A percentile compares a stretch with the other conserved stretches of the same genome.
phyloP scores from a whole-genome alignment of 2,888 invertebrate species.

The Apoderus coryli region DNA sequence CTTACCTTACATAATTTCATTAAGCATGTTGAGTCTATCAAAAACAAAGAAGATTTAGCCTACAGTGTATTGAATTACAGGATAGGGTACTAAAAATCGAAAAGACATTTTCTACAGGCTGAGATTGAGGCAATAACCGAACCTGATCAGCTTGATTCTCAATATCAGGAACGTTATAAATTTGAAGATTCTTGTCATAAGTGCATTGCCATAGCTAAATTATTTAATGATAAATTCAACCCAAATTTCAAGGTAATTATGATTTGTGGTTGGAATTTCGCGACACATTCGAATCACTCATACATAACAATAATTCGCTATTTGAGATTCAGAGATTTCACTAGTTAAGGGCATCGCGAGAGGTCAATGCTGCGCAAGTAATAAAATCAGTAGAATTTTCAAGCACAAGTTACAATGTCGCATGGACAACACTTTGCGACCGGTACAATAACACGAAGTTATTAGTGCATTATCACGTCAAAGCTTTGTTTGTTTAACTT shows the following conservation, averaged over 20 bases:
- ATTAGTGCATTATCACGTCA: slow-evolving; percentile 9
- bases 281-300: slow-evolving; percentile 9
- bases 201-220: slow-evolving; percentile 2
- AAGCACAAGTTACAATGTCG: slow-evolving; percentile 8
- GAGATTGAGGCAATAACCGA: no score
- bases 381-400: slow-evolving; percentile 7
- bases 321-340: slow-evolving; percentile 11
- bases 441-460: slow-evolving; percentile 11
- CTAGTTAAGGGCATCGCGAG: slow-evolving; percentile 10
- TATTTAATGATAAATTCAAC: slow-evolving; percentile 4
- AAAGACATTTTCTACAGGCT: no score
- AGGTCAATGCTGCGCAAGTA: slow-evolving; percentile 9
- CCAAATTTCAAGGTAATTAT: slow-evolving; percentile 6
- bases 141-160: no score
- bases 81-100: no score
- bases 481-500: slow-evolving; percentile 8
- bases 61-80: no score
- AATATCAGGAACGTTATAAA: no score
- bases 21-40: no score
- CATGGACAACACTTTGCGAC: slow-evolving; percentile 9
- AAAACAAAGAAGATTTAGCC: no score
- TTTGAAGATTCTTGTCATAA: no score
- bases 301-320: slow-evolving; percentile 10
- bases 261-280: slow-evolving; percentile 8
- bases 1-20: no score